phyloP scores from a whole-genome alignment of 1,140 invertebrate genomes.

The Neuroterus valhalla region DNA sequence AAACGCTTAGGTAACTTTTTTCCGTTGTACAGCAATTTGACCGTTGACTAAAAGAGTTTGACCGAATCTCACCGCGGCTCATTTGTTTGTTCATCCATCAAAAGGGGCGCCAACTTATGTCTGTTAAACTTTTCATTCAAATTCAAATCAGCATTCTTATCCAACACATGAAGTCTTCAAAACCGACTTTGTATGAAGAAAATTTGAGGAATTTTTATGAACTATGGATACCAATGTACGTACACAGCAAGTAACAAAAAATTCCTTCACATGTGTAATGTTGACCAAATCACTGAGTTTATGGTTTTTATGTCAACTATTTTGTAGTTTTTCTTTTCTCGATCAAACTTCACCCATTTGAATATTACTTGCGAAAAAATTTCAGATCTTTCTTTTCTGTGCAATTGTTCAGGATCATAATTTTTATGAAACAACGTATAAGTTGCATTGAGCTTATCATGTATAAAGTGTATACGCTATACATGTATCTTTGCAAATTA shows the following conservation, averaged over 20 bases:
- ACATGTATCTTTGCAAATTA: no score
- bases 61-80: conserved; percentile 38
- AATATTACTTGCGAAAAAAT: no score
- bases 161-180: not conserved
- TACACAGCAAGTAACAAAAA: not conserved
- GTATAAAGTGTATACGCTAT: no score
- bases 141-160: not conserved
- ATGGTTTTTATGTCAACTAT: no score
- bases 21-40: conserved; percentile 64
- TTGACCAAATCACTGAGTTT: no score
- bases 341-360: no score
- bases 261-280: not conserved
- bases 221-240: not conserved
- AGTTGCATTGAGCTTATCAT: no score
- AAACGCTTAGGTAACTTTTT: conserved; percentile 58
- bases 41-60: conserved; percentile 50
- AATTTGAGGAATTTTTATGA: not conserved
- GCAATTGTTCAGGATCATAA: no score
- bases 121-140: conserved; percentile 10
- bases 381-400: no score
- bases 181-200: not conserved
- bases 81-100: conserved; percentile 20
- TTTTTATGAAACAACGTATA: no score
- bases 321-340: no score
- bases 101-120: conserved; percentile 9